Base-by-base conservation (phyloP, 2,113 vertebrate genomes). In the Nycticryphes semicollaris region DNA sequence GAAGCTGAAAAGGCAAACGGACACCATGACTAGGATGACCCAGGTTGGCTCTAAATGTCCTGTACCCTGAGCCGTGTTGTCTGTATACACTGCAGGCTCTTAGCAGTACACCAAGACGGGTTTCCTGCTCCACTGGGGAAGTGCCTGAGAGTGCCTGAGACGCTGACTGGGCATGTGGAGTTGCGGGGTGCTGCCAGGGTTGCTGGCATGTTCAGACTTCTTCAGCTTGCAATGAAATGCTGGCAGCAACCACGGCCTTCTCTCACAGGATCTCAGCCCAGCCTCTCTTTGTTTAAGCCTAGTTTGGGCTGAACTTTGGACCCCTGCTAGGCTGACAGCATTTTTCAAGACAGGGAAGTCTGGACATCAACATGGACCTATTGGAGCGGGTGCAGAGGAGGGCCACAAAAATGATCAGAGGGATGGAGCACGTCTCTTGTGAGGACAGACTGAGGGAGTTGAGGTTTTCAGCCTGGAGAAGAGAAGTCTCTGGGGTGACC, bases 61-160 rank as follows among this genome's bases (percentile, higher is more conserved):
- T 31, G 27, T 37, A 53, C 23, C 20, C 66, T 22, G 53, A 27
- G 23, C 6, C 3, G 1, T 24, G 16, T 30, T 68, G n/a, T 27
- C 56, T 54, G 27, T 54, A 27, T 47, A 20, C 1, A 7, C 9
- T 88, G 33, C 35, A 75, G 66, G 6, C 25, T 72, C 5, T 30
- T 37, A 45, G 9, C 56, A 45, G 41, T 30, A 30, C 13, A 16
- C 25, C 7, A 30, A 82, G n/a, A 60, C 19, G 30, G 13, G 39
- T 28, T 87, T 78, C 39, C 56, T 0, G 0, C 27, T 81, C n/a
- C 3, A 2, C 30, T 9, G n/a, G 6, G 30, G 31, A 67, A 45
- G 35, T 27, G 21, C 35, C 35, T 0, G 0, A 76, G 68, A 45
- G 35, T 27, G 21, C 35, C 35, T 0, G 0, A 76, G 68, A 27